Percentiles rank a stretch among this genome's conserved stretches.
These are phyloP conservation scores for Aleiodes alternator DNA, from an alignment of 2,888 invertebrate species.

Conservation along the genomic window DNA sequence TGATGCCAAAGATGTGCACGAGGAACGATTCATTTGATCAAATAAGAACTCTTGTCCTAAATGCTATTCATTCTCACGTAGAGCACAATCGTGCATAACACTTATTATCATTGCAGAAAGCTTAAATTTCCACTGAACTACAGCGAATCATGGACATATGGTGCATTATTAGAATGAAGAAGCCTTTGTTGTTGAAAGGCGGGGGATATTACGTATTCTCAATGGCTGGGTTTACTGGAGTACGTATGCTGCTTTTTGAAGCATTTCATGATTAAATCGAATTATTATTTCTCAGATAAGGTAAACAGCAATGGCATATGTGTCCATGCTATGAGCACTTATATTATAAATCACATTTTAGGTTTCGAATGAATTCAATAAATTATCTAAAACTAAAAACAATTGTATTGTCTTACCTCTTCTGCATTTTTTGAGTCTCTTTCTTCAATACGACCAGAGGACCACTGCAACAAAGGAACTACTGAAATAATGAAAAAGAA, in stretches of 20 bases:
- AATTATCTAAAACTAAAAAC: too few species aligned
- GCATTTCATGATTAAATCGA: not conserved
- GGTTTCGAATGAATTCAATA: too few species aligned
- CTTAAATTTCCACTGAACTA: slow-evolving; percentile 39
- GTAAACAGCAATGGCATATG: slow-evolving; percentile 43
- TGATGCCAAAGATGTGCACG: not conserved
- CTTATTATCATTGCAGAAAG: slow-evolving; percentile 45
- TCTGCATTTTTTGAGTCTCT: too few species aligned
- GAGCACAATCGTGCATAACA: slow-evolving; percentile 45
- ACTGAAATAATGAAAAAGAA: too few species aligned
- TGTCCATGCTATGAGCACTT: slow-evolving; percentile 40
- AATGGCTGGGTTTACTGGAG: slow-evolving; percentile 42
- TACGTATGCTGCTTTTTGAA: not conserved
- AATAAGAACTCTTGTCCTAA: not conserved
- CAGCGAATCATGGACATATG: slow-evolving; percentile 46
- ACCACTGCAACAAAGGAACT: too few species aligned
- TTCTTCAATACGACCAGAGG: too few species aligned
- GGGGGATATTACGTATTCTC: slow-evolving; percentile 49
- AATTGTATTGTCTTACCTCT: too few species aligned
- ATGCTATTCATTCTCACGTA: not conserved
- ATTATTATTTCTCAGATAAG: slow-evolving; percentile 29
- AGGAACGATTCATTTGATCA: not conserved
- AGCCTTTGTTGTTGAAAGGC: slow-evolving; percentile 44
- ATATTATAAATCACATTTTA: not conserved
- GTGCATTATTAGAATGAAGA: slow-evolving; percentile 49